Conservation (phyloP, 1,140 invertebrate species). For the Sminthurides bifidus region DNA sequence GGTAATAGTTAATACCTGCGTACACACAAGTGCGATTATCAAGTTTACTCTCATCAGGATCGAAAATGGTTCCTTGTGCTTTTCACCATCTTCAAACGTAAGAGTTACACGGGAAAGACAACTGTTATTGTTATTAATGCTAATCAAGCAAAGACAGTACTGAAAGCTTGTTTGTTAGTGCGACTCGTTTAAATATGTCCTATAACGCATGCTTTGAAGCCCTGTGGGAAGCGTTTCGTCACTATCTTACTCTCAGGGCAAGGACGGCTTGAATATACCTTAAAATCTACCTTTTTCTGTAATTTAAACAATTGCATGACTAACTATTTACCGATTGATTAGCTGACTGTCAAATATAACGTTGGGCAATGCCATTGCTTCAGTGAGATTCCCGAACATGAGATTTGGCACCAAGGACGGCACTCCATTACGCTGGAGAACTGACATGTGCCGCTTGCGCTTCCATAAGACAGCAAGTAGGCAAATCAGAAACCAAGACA, state of each 20-base stretch:
- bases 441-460: conserved; percentile 4
- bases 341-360: conserved; percentile 15
- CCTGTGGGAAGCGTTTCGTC: too few species aligned
- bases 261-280: too few species aligned
- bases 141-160: too few species aligned
- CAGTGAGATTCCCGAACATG: conserved; percentile 15
- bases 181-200: too few species aligned
- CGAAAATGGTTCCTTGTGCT: neutral
- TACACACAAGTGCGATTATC: neutral
- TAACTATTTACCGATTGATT: conserved; percentile 6
- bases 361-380: conserved; percentile 2
- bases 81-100: neutral
- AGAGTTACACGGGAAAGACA: too few species aligned
- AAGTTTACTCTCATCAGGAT: too few species aligned
- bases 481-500: neutral
- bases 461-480: neutral
- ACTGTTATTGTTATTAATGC: too few species aligned
- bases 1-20: neutral
- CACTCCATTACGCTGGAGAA: conserved; percentile 13
- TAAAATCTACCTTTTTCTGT: neutral
- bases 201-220: too few species aligned
- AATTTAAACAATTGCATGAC: neutral
- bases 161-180: too few species aligned
- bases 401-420: conserved; percentile 12
- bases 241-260: too few species aligned